Percentiles rank a stretch among this genome's conserved stretches.
Evolutionary conservation across 2,888 invertebrate species (phyloP).

Genomic region (Drosophila lacicola): DNA sequence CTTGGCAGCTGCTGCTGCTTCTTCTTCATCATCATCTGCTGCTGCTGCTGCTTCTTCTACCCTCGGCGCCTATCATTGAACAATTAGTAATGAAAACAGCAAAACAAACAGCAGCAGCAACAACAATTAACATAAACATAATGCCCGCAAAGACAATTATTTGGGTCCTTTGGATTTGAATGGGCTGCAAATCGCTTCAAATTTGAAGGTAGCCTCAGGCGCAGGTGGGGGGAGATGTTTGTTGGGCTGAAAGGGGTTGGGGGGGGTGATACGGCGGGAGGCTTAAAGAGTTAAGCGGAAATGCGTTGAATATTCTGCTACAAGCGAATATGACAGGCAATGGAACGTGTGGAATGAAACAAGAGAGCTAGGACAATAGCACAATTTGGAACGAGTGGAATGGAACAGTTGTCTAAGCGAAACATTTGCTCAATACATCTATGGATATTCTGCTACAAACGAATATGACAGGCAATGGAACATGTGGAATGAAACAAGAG

Average conservation of each 20-base stretch:
- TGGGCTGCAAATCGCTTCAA: slow-evolving; percentile 16
- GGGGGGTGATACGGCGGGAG: too few species aligned
- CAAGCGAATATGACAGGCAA: neutral
- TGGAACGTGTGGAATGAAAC: neutral
- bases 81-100: slow-evolving; percentile 71
- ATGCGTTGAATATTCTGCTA: too few species aligned
- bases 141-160: slow-evolving; percentile 73
- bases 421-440: neutral
- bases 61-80: slow-evolving; percentile 52
- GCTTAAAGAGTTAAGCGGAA: neutral
- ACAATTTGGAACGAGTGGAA: neutral
- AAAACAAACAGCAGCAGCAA: slow-evolving; percentile 29
- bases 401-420: neutral
- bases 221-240: neutral
- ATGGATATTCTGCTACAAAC: too few species aligned
- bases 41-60: neutral
- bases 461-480: neutral
- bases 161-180: slow-evolving; percentile 62
- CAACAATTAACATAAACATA: slow-evolving; percentile 62
- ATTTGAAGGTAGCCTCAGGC: neutral
- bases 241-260: neutral
- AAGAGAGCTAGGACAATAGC: neutral
- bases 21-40: slow-evolving; percentile 1
- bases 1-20: slow-evolving; percentile 3
- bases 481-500: neutral